Conservation (phyloP, 2,888 invertebrate genomes). For the Coenonympha glycerion region DNA sequence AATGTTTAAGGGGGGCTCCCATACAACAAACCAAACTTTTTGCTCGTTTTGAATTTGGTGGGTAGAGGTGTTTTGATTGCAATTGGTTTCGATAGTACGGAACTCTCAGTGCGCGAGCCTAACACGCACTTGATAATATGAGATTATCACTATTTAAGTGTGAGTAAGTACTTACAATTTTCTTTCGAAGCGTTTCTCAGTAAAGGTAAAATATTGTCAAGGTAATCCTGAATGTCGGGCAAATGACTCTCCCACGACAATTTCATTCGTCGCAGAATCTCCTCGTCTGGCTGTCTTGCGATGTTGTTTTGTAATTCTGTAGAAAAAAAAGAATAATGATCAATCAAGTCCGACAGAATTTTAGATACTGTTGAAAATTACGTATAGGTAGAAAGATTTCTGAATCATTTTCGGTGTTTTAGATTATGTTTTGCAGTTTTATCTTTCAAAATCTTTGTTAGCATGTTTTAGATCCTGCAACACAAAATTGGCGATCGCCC, state of each 20-base stretch:
- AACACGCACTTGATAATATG: too few relatives aligned
- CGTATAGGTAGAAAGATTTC: too few relatives aligned
- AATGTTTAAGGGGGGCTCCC: too few relatives aligned
- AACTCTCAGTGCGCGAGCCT: too few relatives aligned
- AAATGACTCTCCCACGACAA: constrained; percentile 64
- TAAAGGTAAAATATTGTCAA: constrained; percentile 61
- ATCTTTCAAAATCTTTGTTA: background rate
- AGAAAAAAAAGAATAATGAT: background rate
- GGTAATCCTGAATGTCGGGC: constrained; percentile 55
- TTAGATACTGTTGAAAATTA: background rate
- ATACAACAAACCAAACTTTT: too few relatives aligned
- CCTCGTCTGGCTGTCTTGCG: constrained; percentile 58
- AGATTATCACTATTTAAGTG: too few relatives aligned
- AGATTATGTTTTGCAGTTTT: too few relatives aligned
- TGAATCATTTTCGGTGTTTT: too few relatives aligned
- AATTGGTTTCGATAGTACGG: too few relatives aligned
- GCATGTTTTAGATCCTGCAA: background rate
- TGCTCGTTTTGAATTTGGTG: too few relatives aligned
- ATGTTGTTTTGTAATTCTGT: constrained; percentile 58
- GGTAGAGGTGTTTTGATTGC: too few relatives aligned
- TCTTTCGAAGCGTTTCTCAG: constrained; percentile 61
- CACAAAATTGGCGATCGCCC: background rate
- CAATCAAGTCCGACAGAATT: background rate
- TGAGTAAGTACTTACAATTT: constrained; percentile 65
- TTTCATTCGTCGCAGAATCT: constrained; percentile 53